These are phyloP conservation scores for Lacerta bilineata DNA, from an alignment of 2,797 vertebrate species.

Conservation along the genomic window DNA sequence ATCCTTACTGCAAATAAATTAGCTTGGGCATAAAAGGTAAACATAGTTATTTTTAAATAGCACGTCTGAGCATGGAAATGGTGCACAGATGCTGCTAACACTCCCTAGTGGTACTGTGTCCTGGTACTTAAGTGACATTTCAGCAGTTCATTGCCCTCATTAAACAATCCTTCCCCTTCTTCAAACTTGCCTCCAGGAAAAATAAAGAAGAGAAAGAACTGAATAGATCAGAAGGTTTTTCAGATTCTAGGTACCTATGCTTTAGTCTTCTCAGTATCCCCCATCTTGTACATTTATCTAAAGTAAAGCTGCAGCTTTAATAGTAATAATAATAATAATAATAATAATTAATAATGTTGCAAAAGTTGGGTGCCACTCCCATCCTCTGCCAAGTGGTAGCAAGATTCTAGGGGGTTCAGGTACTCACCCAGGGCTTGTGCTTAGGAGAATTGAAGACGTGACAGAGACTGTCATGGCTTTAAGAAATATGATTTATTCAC, in stretches of 20 bases:
- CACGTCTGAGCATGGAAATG: background rate
- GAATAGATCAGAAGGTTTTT: background rate
- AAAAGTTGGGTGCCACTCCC: too few relatives aligned
- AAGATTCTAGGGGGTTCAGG: too few relatives aligned
- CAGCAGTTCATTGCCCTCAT: slow-evolving; percentile 6
- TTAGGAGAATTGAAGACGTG: too few relatives aligned
- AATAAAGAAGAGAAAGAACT: background rate
- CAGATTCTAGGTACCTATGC: background rate
- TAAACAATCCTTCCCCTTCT: background rate
- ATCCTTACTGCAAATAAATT: slow-evolving; percentile 14
- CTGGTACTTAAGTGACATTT: background rate
- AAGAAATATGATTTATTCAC: too few relatives aligned
- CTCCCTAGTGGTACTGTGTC: background rate
- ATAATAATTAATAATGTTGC: background rate
- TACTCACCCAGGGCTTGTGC: too few relatives aligned
- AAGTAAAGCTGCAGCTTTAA: background rate
- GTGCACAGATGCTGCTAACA: slow-evolving; percentile 9
- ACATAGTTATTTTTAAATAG: slow-evolving; percentile 20
- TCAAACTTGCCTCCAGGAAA: background rate
- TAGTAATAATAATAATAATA: too few relatives aligned
- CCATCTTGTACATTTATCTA: background rate
- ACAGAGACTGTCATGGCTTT: too few relatives aligned
- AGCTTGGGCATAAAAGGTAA: slow-evolving; percentile 17
- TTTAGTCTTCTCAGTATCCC: background rate
- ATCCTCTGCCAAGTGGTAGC: too few relatives aligned